A percentile compares a stretch with the other conserved stretches of the same genome.
Conservation (phyloP, 2,888 invertebrate genomes). For the Caenorhabditis sp. region DNA sequence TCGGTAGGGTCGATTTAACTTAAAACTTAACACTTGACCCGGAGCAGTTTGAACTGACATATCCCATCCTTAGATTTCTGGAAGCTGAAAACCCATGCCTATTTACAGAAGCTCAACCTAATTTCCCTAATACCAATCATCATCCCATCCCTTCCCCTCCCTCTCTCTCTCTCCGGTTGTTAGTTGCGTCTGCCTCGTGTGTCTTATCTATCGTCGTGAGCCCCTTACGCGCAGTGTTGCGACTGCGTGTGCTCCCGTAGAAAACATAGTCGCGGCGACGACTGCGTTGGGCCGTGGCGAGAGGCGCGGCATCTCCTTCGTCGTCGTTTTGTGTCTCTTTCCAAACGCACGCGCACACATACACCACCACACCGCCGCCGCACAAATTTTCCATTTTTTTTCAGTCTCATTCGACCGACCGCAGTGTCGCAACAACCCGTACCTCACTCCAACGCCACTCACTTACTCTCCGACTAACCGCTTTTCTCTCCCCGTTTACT, state of each 20-base stretch:
- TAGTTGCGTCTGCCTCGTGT: slow-evolving; percentile 19
- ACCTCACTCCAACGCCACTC: slow-evolving; percentile 7
- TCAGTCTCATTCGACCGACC: slow-evolving; percentile 33
- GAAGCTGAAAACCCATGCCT: no score
- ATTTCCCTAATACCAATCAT: slow-evolving; percentile 7
- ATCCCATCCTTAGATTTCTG: no score
- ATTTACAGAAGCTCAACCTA: slow-evolving; percentile 5
- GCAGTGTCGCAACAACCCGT: slow-evolving; percentile 12
- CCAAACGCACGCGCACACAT: slow-evolving; percentile 27
- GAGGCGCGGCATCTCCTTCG: slow-evolving; percentile 15
- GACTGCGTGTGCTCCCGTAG: slow-evolving; percentile 3
- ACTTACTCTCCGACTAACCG: background rate
- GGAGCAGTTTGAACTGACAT: no score
- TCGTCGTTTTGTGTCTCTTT: slow-evolving; percentile 21
- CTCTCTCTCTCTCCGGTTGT: background rate
- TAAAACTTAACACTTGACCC: no score
- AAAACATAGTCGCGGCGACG: slow-evolving; percentile 27
- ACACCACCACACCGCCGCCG: slow-evolving; percentile 8
- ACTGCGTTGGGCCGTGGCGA: no score
- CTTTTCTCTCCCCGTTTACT: background rate
- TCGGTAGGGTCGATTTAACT: no score
- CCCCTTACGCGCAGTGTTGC: slow-evolving; percentile 18
- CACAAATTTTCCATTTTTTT: slow-evolving; percentile 41
- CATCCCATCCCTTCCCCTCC: background rate
- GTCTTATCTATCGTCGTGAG: slow-evolving; percentile 20